phyloP scores from a whole-genome alignment of 2,113 vertebrate genomes.

The Amblyornis subalaris region DNA sequence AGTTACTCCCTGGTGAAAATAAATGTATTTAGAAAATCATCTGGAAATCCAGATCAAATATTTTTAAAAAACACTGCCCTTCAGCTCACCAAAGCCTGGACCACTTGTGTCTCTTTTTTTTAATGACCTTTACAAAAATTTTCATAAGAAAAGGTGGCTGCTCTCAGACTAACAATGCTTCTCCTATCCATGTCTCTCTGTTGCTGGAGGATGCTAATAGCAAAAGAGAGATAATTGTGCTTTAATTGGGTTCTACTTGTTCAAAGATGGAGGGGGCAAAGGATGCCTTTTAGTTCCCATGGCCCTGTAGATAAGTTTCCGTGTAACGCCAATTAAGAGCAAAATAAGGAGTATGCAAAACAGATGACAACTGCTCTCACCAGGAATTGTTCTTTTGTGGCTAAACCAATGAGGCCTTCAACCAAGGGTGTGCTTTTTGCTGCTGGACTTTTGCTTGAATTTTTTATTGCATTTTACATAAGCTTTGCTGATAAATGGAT shows the following conservation, averaged over 20 bases:
- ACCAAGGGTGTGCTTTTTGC: conserved; percentile 40
- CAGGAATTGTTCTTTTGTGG: conserved; percentile 56
- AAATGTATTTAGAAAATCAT: background rate
- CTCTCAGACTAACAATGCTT: background rate
- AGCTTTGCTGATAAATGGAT: background rate
- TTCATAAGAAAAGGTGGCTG: conserved; percentile 6
- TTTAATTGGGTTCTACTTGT: conserved; percentile 60
- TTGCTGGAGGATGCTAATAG: background rate
- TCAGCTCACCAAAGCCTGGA: background rate
- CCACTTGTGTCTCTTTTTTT: background rate
- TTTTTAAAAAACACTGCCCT: background rate
- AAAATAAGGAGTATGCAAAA: conserved; percentile 62
- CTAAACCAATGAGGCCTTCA: conserved; percentile 72
- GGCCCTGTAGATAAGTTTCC: conserved; percentile 67
- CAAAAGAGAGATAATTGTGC: conserved; percentile 30
- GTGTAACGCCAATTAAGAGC: conserved; percentile 70
- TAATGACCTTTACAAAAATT: conserved; percentile 1
- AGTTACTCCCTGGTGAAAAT: background rate
- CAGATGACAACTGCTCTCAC: conserved; percentile 43
- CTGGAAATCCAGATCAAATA: background rate
- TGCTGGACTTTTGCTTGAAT: background rate
- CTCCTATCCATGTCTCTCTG: background rate
- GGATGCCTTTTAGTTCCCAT: conserved; percentile 73
- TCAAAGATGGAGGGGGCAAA: background rate
- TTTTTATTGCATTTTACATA: conserved; percentile 9